Base-by-base conservation (phyloP, 2,113 vertebrate species). In the Antigone vipio region DNA sequence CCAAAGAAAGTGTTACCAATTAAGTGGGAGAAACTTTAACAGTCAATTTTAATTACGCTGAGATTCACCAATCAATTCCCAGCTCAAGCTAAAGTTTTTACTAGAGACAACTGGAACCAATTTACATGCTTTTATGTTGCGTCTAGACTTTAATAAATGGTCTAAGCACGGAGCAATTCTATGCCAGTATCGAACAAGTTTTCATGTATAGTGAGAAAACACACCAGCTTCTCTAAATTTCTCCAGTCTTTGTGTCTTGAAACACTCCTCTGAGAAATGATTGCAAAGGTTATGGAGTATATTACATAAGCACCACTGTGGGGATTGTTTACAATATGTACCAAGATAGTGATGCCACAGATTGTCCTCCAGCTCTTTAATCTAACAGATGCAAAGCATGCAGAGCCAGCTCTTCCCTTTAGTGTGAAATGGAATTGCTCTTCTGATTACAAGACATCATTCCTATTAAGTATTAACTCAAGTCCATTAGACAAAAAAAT, bases 101-200 rank as follows among this genome's bases (percentile, higher is more conserved):
- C 98, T 96, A 98, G 97, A 98, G 98, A 98, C 97, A 97, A 98
- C 98, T 99, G 97, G 98, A 98, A 98, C 97, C 98, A 99, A 98
- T 99, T 99, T 98, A 98, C 80, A 89, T 99, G 98, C 99, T 99
- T 99, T 99, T 98, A 99, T 99, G 98, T 99, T 99, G 98, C 96
- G 99, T 99, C 99, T 99, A 99, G 99, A 99, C 99, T 98, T 99
- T 99, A 99, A 99, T 99, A 99, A 99, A 98, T 98, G 98, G 98
- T 99, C 99, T 98, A 98, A 98, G 98, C 97, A 97, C 35, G 50
- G 97, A 98, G 98, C 97, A 97, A 92, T 98, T 97, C 91, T 91
- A 93, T 98, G 97, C 98, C 98, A 98, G 98, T 98, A 98, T 97
- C 88, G 67, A 98, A 98, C 97, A 91, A 93, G 97, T 98, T 97